These are phyloP conservation scores for Drosophila aff. DNA, from an alignment of 1,140 invertebrate species.

Conservation along the genomic window DNA sequence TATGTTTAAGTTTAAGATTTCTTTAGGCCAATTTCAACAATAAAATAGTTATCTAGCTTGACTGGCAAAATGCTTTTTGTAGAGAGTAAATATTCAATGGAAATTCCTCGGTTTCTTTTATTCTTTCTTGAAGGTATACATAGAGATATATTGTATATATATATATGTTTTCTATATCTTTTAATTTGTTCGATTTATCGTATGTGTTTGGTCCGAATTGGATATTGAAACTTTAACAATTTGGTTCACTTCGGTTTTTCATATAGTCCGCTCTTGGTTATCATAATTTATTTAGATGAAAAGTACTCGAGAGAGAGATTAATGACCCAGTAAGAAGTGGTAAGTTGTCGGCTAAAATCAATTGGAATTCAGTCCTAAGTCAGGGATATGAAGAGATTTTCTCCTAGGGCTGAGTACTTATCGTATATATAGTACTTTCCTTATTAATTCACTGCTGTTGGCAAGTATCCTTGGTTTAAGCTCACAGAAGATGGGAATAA, in stretches of 20 bases:
- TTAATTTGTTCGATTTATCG: slow-evolving; percentile 48
- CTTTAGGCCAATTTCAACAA: slow-evolving; percentile 69
- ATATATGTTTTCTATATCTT: slow-evolving; percentile 21
- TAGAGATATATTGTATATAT: slow-evolving; percentile 37
- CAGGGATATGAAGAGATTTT: slow-evolving; percentile 62
- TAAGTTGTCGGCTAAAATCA: slow-evolving; percentile 31
- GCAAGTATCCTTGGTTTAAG: slow-evolving; percentile 24
- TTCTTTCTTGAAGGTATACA: slow-evolving; percentile 34
- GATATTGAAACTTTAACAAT: slow-evolving; percentile 74
- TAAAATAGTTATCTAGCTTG: slow-evolving; percentile 59
- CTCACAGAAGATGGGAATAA: slow-evolving; percentile 6
- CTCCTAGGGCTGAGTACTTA: slow-evolving; percentile 12
- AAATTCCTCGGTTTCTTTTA: slow-evolving; percentile 46
- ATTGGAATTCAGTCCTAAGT: slow-evolving; percentile 62
- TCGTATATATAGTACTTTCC: slow-evolving; percentile 9
- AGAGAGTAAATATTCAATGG: slow-evolving; percentile 58
- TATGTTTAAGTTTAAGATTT: slow-evolving; percentile 23
- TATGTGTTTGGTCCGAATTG: slow-evolving; percentile 68
- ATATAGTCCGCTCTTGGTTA: slow-evolving; percentile 34
- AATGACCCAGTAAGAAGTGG: slow-evolving; percentile 24
- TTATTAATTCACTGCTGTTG: slow-evolving; percentile 12
- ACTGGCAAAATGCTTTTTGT: slow-evolving; percentile 48
- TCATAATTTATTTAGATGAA: slow-evolving; percentile 24
- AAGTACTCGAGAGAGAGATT: slow-evolving; percentile 32
- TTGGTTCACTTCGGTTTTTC: slow-evolving; percentile 62